Evolutionary conservation across 2,888 invertebrate genomes (phyloP).

Genomic region (Labia minor): DNA sequence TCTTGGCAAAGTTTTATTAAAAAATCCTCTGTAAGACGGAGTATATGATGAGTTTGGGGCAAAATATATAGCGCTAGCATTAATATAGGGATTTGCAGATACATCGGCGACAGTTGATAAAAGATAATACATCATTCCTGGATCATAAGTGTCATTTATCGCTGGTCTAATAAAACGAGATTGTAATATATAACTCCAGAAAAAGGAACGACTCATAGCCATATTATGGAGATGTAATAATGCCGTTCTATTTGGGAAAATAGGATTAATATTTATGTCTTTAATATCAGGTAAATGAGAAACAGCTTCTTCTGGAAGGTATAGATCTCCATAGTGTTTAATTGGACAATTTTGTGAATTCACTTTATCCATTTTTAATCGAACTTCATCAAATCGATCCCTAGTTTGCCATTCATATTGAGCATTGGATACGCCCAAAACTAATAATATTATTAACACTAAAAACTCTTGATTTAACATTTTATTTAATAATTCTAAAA

Average conservation of each 20-base stretch:
- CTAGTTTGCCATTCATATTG: slow-evolving; percentile 88
- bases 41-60: slow-evolving; percentile 89
- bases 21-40: slow-evolving; percentile 87
- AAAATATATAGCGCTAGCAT: slow-evolving; percentile 88
- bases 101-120: slow-evolving; percentile 91
- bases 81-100: slow-evolving; percentile 80
- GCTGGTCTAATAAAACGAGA: slow-evolving; percentile 81
- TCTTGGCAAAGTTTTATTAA: slow-evolving; percentile 87
- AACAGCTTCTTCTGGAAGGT: slow-evolving; percentile 70
- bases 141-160: slow-evolving; percentile 86
- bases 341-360: slow-evolving; percentile 82
- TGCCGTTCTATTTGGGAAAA: slow-evolving; percentile 88
- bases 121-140: slow-evolving; percentile 97
- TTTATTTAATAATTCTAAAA: not conserved
- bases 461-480: not conserved
- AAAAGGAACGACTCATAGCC: slow-evolving; percentile 91
- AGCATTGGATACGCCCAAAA: slow-evolving; percentile 53
- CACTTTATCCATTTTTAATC: slow-evolving; percentile 71
- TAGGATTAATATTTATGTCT: slow-evolving; percentile 85
- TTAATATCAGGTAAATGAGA: slow-evolving; percentile 89
- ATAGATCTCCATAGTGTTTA: slow-evolving; percentile 71
- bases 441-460: not conserved
- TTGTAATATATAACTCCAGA: slow-evolving; percentile 88
- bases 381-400: slow-evolving; percentile 83
- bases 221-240: slow-evolving; percentile 89